Conservation (phyloP, 2,113 vertebrate genomes). For the Semnornis frantzii region DNA sequence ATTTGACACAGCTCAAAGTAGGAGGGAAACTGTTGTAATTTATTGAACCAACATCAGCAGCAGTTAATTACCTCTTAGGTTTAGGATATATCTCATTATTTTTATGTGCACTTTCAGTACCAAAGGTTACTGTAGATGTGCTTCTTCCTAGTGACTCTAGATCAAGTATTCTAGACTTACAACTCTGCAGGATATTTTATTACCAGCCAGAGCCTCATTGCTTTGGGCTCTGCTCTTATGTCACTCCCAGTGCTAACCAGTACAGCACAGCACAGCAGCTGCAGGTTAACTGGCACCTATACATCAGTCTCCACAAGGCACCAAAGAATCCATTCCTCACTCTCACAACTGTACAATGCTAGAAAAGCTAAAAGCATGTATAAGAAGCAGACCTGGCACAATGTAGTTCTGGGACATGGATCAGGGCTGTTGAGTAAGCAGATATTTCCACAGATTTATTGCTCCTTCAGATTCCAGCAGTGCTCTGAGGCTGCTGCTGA, state of each 20-base stretch:
- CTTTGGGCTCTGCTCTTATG: not conserved
- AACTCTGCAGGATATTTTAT: not conserved
- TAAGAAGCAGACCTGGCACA: not conserved
- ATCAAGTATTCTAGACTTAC: not conserved
- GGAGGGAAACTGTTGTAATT: not conserved
- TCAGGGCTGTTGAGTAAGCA: not conserved
- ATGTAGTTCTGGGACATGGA: fast-evolving
- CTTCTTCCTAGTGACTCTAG: not conserved
- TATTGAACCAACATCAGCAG: not conserved
- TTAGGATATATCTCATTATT: not conserved
- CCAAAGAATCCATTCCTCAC: not conserved
- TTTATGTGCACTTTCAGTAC: not conserved
- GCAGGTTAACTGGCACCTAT: not conserved
- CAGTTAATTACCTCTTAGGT: too few species aligned
- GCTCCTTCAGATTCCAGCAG: not conserved
- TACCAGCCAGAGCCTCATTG: not conserved
- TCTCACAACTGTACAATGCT: not conserved
- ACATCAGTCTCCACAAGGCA: not conserved
- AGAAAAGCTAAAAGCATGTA: not conserved
- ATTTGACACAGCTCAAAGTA: not conserved
- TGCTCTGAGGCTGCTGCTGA: not conserved
- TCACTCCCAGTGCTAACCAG: not conserved
- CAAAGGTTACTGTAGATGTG: not conserved
- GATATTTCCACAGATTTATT: not conserved
- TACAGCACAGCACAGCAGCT: not conserved